These are phyloP conservation scores for Gadus chalcogrammus DNA, from an alignment of 2,113 vertebrate genomes.

Conservation along the genomic window DNA sequence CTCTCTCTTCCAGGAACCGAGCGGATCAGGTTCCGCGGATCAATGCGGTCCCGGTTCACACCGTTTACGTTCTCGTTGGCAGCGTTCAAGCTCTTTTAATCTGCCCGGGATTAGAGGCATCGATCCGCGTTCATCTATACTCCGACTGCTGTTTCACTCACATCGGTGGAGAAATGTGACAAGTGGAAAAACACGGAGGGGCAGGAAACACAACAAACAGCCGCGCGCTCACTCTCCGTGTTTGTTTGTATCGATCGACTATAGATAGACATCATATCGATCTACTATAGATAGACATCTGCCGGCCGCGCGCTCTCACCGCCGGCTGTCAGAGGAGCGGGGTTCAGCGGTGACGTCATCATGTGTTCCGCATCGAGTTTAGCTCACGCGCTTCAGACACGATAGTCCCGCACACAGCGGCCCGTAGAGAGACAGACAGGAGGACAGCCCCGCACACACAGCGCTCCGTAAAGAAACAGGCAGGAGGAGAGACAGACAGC, in stretches of 20 bases:
- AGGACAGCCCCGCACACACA: too few species aligned
- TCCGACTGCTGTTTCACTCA: constrained; percentile 31
- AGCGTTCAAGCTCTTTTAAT: constrained; percentile 73
- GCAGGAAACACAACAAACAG: constrained; percentile 29
- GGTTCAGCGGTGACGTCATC: too few species aligned
- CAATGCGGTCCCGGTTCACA: constrained; percentile 64
- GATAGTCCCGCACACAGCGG: too few species aligned
- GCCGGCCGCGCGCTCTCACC: too few species aligned
- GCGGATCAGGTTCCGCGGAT: constrained; percentile 66
- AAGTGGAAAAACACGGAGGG: not conserved
- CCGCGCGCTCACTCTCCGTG: constrained; percentile 31
- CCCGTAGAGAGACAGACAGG: too few species aligned
- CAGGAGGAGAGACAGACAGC: too few species aligned
- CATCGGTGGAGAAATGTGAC: constrained; percentile 1
- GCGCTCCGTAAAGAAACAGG: too few species aligned
- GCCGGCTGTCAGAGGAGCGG: too few species aligned
- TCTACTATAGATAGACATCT: too few species aligned
- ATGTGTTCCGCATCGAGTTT: too few species aligned
- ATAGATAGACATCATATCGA: constrained; percentile 31
- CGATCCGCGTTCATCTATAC: constrained; percentile 52
- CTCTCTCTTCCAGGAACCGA: constrained; percentile 61
- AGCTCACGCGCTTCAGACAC: too few species aligned
- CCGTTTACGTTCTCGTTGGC: constrained; percentile 66
- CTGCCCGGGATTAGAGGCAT: constrained; percentile 68
- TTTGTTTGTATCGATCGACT: constrained; percentile 40